Base-by-base conservation (phyloP, 2,888 invertebrate genomes). In the Ophion ventricosus region DNA sequence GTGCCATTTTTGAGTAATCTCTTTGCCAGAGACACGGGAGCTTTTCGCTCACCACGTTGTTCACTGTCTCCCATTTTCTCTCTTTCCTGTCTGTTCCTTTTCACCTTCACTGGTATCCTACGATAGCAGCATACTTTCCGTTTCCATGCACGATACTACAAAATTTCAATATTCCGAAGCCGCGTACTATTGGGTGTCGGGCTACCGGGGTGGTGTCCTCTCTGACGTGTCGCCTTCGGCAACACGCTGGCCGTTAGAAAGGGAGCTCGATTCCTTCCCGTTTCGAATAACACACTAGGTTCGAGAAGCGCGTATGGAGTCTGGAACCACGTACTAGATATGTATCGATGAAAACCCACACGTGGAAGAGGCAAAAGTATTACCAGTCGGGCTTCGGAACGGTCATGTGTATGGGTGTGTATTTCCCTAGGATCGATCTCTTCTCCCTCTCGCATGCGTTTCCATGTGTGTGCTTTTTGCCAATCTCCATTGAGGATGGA, bases 111-210 rank as follows among this genome's bases (percentile, higher is more conserved):
- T 54, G 5, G n/a, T 2, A 26, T 10, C n/a, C 57, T 14, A 59
- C 66, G 26, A 72, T 63, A 2, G 26, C 54, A 54, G 56, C 70
- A 74, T 61, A 43, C 73, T 86, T 76, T 76, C 17, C 11, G 77
- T 80, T 78, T 82, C 64, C 61, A 72, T 74, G 70, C 63, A 70
- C 80, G 79, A 79, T 43, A 75, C 72, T 76, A 66, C 57, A 84
- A 86, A 88, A 88, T 88, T 88, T 88, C 87, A 88, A 87, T 88
- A 87, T 87, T 86, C 84, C 67, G 57, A 49, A 61, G 8, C 63
- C 61, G 73, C 69, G 81, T 61, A 29, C 43, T 40, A 29, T 61
- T 40, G 17, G 43, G 56, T 43, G 56, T 70, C 73, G 73, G 40
- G 73, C 61, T 67, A 23, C 61, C 25, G 64, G 5, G 0, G 17